These are phyloP conservation scores for Eira barbara DNA, from an alignment of 2,113 vertebrate genomes.

Conservation along the genomic window DNA sequence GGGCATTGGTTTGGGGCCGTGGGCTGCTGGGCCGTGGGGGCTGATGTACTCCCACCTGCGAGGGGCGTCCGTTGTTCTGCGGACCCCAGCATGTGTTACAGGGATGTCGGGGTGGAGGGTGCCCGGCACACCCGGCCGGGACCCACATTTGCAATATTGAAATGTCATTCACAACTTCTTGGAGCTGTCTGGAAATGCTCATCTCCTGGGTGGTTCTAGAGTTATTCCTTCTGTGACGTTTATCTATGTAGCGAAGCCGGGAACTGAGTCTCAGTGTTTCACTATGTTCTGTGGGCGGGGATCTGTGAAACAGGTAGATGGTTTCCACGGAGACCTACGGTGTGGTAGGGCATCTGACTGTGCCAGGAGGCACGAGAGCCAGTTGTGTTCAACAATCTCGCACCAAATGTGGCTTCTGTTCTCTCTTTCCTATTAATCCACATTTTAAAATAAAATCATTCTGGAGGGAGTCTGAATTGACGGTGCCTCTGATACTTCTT, in stretches of 20 bases:
- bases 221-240: constrained; percentile 40
- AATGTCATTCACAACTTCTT: constrained; percentile 41
- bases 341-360: rapidly evolving
- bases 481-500: rapidly evolving
- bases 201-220: constrained; percentile 49
- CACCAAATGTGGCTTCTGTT: rapidly evolving
- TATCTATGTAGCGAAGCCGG: constrained; percentile 13
- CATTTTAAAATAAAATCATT: background rate
- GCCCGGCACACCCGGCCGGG: constrained; percentile 41
- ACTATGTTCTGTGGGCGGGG: background rate
- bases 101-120: background rate
- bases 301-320: rapidly evolving
- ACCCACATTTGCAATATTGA: constrained; percentile 37
- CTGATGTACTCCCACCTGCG: background rate
- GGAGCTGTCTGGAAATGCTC: constrained; percentile 43
- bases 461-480: background rate
- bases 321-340: rapidly evolving
- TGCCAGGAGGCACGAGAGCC: rapidly evolving
- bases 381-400: background rate
- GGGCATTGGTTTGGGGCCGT: rapidly evolving
- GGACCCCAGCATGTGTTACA: background rate
- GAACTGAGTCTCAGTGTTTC: background rate
- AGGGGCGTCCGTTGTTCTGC: background rate
- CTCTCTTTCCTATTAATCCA: background rate
- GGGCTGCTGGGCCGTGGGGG: background rate